Base-by-base conservation (phyloP, 2,888 invertebrate genomes). In the Crematogaster levior region DNA sequence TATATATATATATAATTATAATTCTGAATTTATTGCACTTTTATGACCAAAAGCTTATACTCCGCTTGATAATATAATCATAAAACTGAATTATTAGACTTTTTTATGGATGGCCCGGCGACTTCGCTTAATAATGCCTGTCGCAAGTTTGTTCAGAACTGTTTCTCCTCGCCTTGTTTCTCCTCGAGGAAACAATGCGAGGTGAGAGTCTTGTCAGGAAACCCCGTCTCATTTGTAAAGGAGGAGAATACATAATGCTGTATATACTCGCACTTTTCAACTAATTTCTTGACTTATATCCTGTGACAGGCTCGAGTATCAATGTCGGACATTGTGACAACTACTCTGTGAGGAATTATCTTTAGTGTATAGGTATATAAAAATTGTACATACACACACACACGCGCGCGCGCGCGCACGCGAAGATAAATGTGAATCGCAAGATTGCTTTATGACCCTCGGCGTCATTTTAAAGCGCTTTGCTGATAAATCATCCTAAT, bases 11-110 rank as follows among this genome's bases (percentile, higher is more conserved):
- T n/a, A n/a, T n/a, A n/a, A n/a, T n/a, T n/a, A n/a, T n/a, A 84
- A 83, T 89, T 86, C 83, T 82, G 81, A 82, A 40, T 90, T 91
- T 89, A 90, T 89, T 85, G 87, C 86, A 72, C 60, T 88, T 85
- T 91, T 88, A 82, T 85, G 82, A 88, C 87, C 86, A 81, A 80
- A 82, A 84, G 73, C 80, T 82, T 80, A 83, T 58, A 46, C 66
- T 60, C 48, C 56, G 56, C 68, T 70, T 77, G 63, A 83, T 66
- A 46, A 72, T 82, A 63, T 68, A 73, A 84, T 79, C 81, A 40
- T 40, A 56, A 40, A 37, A 1, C 34, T 40, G 56, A 37, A 40
- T 58, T 73, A 75, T 63, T 63, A 70, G 27, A n/a, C 27, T 27
- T 43, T 77, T 66, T 84, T 79, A 68, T 79, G 61, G 56, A 27